A percentile compares a stretch with the other conserved stretches of the same genome.
Conservation (phyloP, 2,888 invertebrate species). For the Leptopilina drosophilae region DNA sequence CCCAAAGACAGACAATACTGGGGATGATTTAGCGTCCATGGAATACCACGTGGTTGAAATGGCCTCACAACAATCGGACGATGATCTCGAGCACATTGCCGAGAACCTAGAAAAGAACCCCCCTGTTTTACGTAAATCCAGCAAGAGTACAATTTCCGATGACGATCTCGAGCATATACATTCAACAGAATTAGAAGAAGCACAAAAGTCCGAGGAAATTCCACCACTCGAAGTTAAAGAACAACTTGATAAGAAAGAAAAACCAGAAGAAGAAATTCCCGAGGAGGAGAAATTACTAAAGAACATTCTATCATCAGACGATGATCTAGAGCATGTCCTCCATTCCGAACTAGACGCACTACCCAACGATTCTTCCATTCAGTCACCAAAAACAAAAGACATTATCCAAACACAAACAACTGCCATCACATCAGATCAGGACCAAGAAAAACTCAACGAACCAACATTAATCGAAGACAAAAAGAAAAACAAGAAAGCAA, state of each 20-base stretch:
- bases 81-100: conserved; percentile 70
- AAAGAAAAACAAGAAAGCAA: no score
- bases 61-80: conserved; percentile 65
- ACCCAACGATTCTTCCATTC: no score
- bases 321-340: conserved; percentile 70
- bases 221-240: not conserved
- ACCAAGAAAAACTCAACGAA: no score
- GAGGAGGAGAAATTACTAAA: conserved; percentile 1
- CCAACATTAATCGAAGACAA: no score
- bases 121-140: conserved; percentile 56
- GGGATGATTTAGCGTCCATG: conserved; percentile 64
- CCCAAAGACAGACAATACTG: conserved; percentile 6
- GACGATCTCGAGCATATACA: conserved; percentile 70
- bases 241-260: no score
- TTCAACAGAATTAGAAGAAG: conserved; percentile 64
- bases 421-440: no score
- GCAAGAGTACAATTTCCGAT: conserved; percentile 66
- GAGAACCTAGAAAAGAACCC: conserved; percentile 48
- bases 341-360: conserved; percentile 61
- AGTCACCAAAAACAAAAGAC: no score
- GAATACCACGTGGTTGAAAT: conserved; percentile 69
- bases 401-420: no score
- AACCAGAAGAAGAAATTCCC: no score
- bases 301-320: conserved; percentile 64
- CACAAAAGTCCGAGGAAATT: conserved; percentile 22